Percentiles rank a stretch among this genome's conserved stretches.
These are phyloP conservation scores for Cliona cf. orientalis DNA, from an alignment of 37 sponge, comb jelly and placozoan species.

Conservation along the genomic window DNA sequence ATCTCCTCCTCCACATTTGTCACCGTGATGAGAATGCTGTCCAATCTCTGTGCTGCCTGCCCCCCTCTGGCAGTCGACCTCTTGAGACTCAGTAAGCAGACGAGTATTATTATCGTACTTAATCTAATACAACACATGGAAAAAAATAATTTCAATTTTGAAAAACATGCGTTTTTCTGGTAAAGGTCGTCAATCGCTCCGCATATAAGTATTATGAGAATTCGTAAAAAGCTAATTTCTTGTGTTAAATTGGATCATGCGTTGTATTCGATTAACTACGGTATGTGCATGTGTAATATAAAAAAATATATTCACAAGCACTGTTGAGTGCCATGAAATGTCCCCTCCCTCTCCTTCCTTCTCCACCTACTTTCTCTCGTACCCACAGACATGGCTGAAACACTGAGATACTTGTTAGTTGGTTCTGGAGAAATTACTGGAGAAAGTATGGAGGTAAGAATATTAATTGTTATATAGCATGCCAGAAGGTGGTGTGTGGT, in stretches of 20 bases:
- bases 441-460: conserved; percentile 72
- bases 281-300: too few relatives aligned
- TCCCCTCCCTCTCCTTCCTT: not conserved
- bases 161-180: too few relatives aligned
- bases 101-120: not conserved
- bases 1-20: conserved; percentile 81
- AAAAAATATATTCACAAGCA: too few relatives aligned
- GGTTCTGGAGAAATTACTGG: conserved; percentile 70
- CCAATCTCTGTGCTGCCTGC: conserved; percentile 72
- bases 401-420: conserved; percentile 70
- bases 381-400: conserved; percentile 75
- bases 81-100: conserved; percentile 78
- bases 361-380: conserved; percentile 1
- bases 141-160: too few relatives aligned
- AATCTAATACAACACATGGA: too few relatives aligned
- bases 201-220: too few relatives aligned
- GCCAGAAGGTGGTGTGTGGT: not conserved
- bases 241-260: too few relatives aligned
- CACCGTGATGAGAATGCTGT: conserved; percentile 78
- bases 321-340: too few relatives aligned
- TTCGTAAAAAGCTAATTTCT: too few relatives aligned
- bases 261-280: too few relatives aligned
- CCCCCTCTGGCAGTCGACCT: conserved; percentile 87
- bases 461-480: not conserved
- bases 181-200: too few relatives aligned